Conservation (phyloP, 2,797 vertebrate genomes). For the Buceros bicornis region DNA sequence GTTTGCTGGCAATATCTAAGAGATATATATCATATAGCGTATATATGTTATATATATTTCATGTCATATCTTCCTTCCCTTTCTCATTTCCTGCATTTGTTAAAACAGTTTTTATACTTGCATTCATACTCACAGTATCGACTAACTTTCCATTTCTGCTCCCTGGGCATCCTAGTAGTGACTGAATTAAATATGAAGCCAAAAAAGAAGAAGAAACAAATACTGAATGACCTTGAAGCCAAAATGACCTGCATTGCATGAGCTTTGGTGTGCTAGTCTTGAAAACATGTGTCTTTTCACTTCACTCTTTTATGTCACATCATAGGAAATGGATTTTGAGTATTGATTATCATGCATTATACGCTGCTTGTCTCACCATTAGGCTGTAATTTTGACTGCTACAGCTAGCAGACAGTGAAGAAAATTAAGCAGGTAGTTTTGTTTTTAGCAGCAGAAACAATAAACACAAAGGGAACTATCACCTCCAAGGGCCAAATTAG, state of each 20-base stretch:
- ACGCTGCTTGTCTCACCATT: slow-evolving; percentile 57
- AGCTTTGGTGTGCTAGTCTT: slow-evolving; percentile 80
- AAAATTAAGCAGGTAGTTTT: slow-evolving; percentile 63
- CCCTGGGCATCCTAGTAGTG: slow-evolving; percentile 14
- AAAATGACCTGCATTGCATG: slow-evolving; percentile 80
- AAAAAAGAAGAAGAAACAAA: slow-evolving; percentile 37
- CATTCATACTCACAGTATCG: slow-evolving; percentile 38
- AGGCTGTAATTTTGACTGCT: slow-evolving; percentile 66
- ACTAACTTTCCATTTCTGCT: slow-evolving; percentile 62
- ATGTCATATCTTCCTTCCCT: not conserved
- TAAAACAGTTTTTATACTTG: slow-evolving; percentile 35
- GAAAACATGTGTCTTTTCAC: slow-evolving; percentile 45
- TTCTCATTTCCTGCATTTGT: slow-evolving; percentile 11
- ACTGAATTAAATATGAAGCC: slow-evolving; percentile 73
- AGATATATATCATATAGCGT: not conserved
- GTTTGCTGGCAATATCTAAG: not conserved
- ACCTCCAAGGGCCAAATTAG: slow-evolving; percentile 35
- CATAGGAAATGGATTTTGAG: slow-evolving; percentile 35
- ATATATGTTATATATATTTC: not conserved
- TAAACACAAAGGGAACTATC: slow-evolving; percentile 22
- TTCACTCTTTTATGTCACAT: slow-evolving; percentile 60
- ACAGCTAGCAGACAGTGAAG: slow-evolving; percentile 37
- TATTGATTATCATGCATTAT: slow-evolving; percentile 77
- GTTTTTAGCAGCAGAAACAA: slow-evolving; percentile 45
- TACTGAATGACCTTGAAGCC: slow-evolving; percentile 83